Percentiles rank a stretch among this genome's conserved stretches.
Evolutionary conservation across 2,113 vertebrate genomes (phyloP).

Genomic region (Indicator maculatus): DNA sequence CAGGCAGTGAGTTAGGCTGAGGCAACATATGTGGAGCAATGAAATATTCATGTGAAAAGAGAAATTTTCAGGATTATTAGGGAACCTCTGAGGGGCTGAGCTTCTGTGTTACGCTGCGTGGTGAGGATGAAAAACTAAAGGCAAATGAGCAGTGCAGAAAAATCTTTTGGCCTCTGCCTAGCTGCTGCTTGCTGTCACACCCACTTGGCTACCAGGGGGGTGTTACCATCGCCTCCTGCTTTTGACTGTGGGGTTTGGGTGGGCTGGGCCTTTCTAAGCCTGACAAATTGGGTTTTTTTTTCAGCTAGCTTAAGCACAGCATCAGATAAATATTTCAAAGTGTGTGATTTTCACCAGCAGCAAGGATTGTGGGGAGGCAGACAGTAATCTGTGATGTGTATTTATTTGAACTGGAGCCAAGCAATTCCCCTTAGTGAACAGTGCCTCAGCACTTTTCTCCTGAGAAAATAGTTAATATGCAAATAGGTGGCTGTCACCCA

Average conservation of each 20-base stretch:
- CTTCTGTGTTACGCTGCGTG: not conserved
- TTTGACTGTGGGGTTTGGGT: not conserved
- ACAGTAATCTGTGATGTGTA: not conserved
- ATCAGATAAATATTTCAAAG: constrained; percentile 12
- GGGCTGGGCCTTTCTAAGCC: not conserved
- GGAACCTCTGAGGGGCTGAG: not conserved
- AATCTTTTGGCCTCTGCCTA: not conserved
- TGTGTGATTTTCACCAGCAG: constrained; percentile 2
- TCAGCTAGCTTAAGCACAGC: not conserved
- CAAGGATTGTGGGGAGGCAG: not conserved
- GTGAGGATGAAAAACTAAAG: not conserved
- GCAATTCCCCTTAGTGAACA: constrained; percentile 32
- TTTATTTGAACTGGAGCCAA: constrained; percentile 9
- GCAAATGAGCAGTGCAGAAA: not conserved
- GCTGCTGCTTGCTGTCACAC: not conserved
- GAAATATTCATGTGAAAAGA: not conserved
- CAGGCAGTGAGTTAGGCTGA: not conserved
- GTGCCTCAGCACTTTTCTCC: constrained; percentile 39
- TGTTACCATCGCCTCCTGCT: not conserved
- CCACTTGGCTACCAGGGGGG: not conserved
- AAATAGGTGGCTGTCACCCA: constrained; percentile 1
- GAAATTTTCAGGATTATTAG: not conserved
- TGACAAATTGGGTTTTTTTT: not conserved
- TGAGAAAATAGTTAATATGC: constrained; percentile 43
- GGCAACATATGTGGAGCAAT: not conserved